Conservation (phyloP, 1,140 invertebrate species). For the Apis dorsata region DNA sequence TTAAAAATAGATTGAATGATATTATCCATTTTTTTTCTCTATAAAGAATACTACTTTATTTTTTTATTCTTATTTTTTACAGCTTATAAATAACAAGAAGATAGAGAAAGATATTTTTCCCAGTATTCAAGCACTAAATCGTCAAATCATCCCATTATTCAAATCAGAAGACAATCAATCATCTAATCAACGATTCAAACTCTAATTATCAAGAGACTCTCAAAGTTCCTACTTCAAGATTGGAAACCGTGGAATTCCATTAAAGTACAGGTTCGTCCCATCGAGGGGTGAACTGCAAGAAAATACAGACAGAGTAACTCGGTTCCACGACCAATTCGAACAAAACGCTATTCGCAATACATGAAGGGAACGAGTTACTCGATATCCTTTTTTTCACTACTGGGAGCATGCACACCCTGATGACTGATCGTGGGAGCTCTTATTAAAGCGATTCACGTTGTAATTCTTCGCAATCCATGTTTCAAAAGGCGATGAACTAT, state of each 20-base stretch:
- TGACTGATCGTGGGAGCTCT: not conserved
- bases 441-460: constrained; percentile 5
- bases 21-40: too few relatives aligned
- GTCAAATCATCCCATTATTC: not conserved
- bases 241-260: constrained; percentile 8
- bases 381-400: constrained; percentile 28
- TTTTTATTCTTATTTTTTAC: too few relatives aligned
- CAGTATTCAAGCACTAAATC: not conserved
- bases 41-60: not conserved
- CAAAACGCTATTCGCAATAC: constrained; percentile 2
- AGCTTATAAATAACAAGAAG: too few relatives aligned
- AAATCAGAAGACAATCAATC: constrained; percentile 2
- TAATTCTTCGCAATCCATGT: constrained; percentile 18
- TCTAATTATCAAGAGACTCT: not conserved
- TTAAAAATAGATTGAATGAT: too few relatives aligned
- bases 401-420: not conserved
- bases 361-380: not conserved
- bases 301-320: constrained; percentile 26
- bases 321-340: constrained; percentile 3
- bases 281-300: not conserved
- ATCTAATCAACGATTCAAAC: constrained; percentile 1
- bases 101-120: not conserved
- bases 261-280: not conserved
- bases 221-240: not conserved
- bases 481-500: constrained; percentile 17